Percentiles rank a stretch among this genome's conserved stretches.
Evolutionary conservation across 2,113 vertebrate species (phyloP).

Genomic region (Bungarus multicinctus): DNA sequence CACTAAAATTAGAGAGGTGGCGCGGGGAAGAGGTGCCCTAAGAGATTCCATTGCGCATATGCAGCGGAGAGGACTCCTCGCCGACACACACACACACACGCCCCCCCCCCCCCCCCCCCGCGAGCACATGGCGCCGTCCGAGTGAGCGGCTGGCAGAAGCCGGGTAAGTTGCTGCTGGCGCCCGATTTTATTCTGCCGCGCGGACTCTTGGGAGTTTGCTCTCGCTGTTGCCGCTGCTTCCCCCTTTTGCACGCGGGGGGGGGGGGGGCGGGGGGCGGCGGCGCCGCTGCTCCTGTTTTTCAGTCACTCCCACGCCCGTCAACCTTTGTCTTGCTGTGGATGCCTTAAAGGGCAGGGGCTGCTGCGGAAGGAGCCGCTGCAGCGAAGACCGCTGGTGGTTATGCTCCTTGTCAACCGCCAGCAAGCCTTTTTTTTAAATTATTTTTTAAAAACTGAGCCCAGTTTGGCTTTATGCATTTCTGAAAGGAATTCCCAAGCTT

Average conservation of each 20-base stretch:
- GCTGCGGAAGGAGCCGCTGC: neutral
- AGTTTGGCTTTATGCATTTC: neutral
- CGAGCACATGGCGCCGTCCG: neutral
- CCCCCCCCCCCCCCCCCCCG: too few relatives aligned
- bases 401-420: neutral
- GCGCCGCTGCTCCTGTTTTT: neutral
- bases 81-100: neutral
- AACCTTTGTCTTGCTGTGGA: neutral
- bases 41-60: conserved; percentile 58
- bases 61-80: conserved; percentile 5
- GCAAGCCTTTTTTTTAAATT: neutral
- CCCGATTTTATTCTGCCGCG: conserved; percentile 37
- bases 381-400: conserved; percentile 47
- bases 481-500: accelerated
- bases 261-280: conserved; percentile 32
- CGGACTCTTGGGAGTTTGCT: conserved; percentile 19
- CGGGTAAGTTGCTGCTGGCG: conserved; percentile 5
- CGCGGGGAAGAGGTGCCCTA: neutral
- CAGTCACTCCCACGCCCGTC: neutral
- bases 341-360: neutral
- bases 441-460: neutral
- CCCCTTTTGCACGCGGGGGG: conserved; percentile 21
- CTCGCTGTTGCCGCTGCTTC: neutral
- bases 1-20: conserved; percentile 51
- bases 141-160: conserved; percentile 23